A percentile compares a stretch with the other conserved stretches of the same genome.
Conservation (phyloP, 2,888 invertebrate species). For the Agonopterix heracliana region DNA sequence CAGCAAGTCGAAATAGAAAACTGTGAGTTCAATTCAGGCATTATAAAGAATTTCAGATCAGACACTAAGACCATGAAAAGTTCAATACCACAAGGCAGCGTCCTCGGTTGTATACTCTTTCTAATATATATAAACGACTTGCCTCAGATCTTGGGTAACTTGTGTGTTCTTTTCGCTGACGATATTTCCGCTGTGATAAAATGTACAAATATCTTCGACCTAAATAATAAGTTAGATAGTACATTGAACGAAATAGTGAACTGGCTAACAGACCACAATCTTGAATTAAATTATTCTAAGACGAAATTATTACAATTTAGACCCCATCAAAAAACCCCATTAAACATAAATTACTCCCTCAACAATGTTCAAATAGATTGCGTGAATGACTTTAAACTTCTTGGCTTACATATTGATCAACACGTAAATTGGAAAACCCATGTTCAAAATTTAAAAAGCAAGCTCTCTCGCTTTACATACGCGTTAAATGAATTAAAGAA, state of each 20-base stretch:
- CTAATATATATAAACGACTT: constrained; percentile 11
- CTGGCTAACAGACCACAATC: constrained; percentile 14
- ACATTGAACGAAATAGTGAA: constrained; percentile 1
- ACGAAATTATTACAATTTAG: constrained; percentile 9
- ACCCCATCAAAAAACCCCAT: constrained; percentile 9
- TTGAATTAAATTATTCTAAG: constrained; percentile 10
- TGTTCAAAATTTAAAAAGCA: constrained; percentile 7
- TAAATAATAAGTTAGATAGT: constrained; percentile 3
- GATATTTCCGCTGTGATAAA: constrained; percentile 10
- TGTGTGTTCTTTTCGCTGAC: constrained; percentile 10
- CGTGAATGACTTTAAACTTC: constrained; percentile 5
- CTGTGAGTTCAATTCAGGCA: background rate
- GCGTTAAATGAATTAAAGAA: constrained; percentile 9
- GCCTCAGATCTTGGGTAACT: constrained; percentile 3
- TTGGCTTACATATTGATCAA: constrained; percentile 10
- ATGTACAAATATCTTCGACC: constrained; percentile 2
- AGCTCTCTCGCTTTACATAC: constrained; percentile 11
- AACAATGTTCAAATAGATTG: constrained; percentile 6
- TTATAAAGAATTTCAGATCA: background rate
- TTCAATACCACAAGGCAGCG: constrained; percentile 8
- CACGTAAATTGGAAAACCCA: constrained; percentile 12
- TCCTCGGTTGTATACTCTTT: constrained; percentile 3
- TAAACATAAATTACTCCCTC: constrained; percentile 4
- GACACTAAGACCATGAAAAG: background rate
- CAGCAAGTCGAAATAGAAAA: constrained; percentile 10